These are phyloP conservation scores for Pterophyllum scalare DNA, from an alignment of 2,113 vertebrate species.

Conservation along the genomic window DNA sequence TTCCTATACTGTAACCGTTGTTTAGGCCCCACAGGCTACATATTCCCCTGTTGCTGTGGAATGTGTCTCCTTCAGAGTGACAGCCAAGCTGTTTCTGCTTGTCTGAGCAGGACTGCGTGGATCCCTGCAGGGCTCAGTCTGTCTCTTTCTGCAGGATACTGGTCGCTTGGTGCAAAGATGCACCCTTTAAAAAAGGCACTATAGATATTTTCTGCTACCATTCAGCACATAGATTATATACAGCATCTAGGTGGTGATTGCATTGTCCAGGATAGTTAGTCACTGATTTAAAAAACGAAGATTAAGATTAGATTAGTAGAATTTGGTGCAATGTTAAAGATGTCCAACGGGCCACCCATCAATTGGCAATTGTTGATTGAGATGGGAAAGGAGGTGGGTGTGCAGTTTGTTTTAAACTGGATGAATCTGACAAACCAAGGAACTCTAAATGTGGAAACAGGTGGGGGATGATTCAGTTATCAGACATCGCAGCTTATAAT, in stretches of 20 bases:
- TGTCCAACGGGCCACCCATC: too few relatives aligned
- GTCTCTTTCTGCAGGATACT: slow-evolving; percentile 49
- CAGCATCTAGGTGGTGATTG: not conserved
- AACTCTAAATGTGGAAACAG: not conserved
- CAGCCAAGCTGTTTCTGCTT: slow-evolving; percentile 69
- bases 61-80: slow-evolving; percentile 68
- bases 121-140: slow-evolving; percentile 63
- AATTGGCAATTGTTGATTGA: too few relatives aligned
- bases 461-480: not conserved
- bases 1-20: slow-evolving; percentile 52
- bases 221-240: not conserved
- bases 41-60: slow-evolving; percentile 66
- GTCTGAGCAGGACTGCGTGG: slow-evolving; percentile 74
- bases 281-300: too few relatives aligned
- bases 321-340: too few relatives aligned
- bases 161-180: slow-evolving; percentile 24
- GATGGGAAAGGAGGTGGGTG: too few relatives aligned
- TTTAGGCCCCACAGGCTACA: slow-evolving; percentile 55
- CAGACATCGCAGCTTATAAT: not conserved
- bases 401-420: too few relatives aligned
- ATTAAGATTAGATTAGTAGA: too few relatives aligned
- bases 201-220: not conserved
- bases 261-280: too few relatives aligned
- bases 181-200: not conserved
- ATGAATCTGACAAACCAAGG: too few relatives aligned